phyloP scores from a whole-genome alignment of 1,140 invertebrate genomes.

The Lepidurus arcticus region DNA sequence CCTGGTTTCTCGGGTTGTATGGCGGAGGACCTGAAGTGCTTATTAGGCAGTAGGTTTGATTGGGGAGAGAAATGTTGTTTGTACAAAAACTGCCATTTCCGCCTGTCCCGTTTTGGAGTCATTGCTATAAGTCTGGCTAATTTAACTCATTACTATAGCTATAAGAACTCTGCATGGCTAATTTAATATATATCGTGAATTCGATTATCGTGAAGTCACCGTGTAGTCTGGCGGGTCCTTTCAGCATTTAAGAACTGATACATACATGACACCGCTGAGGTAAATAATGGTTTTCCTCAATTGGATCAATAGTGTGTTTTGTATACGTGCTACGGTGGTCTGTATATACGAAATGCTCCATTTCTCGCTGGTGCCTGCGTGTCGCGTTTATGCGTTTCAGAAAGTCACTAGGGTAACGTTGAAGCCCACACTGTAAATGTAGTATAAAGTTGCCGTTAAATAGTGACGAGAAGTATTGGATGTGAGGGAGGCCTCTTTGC shows the following conservation, averaged over 20 bases:
- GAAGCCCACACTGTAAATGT: not conserved
- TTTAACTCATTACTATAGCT: not conserved
- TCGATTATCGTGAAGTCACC: no score
- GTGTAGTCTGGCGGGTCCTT: no score
- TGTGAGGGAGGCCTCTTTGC: not conserved
- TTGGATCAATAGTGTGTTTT: constrained; percentile 1
- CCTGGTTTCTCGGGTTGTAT: constrained; percentile 75
- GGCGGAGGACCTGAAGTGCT: constrained; percentile 77
- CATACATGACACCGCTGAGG: not conserved
- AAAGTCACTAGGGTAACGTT: not conserved
- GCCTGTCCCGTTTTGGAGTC: constrained; percentile 1
- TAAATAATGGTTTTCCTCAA: not conserved
- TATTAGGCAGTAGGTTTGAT: constrained; percentile 41
- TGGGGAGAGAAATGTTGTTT: not conserved
- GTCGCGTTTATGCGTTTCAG: not conserved
- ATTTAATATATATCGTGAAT: not conserved
- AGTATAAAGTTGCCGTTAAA: not conserved
- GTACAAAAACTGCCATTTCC: constrained; percentile 6
- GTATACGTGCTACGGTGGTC: not conserved
- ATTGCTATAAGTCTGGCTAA: not conserved
- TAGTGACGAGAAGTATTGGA: not conserved
- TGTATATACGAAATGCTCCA: not conserved
- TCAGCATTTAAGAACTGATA: no score
- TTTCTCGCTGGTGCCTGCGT: not conserved
- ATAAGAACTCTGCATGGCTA: not conserved